These are phyloP conservation scores for Mimachlamys varia DNA, from an alignment of 2,888 invertebrate genomes.

Conservation along the genomic window DNA sequence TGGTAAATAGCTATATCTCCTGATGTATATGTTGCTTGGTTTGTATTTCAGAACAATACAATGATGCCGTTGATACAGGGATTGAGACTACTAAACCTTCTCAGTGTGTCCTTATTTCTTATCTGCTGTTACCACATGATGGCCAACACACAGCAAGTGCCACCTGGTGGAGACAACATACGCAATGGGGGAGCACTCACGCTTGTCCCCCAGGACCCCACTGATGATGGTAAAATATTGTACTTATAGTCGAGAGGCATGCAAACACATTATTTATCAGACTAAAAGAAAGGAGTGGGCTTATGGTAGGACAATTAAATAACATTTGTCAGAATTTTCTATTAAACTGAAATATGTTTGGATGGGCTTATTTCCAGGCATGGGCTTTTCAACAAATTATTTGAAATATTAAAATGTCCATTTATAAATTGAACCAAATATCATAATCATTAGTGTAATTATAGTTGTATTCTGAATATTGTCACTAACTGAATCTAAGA, in stretches of 20 bases:
- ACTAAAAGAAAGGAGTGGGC: too few relatives aligned
- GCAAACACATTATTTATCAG: too few relatives aligned
- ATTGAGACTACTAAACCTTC: slow-evolving; percentile 58
- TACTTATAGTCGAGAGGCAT: background rate
- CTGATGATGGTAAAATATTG: slow-evolving; percentile 54
- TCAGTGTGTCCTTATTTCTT: slow-evolving; percentile 58
- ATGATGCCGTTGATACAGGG: slow-evolving; percentile 56
- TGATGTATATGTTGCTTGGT: background rate
- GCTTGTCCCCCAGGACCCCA: slow-evolving; percentile 58
- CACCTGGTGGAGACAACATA: slow-evolving; percentile 34
- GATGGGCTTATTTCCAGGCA: too few relatives aligned
- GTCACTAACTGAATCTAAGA: too few relatives aligned
- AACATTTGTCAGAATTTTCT: too few relatives aligned
- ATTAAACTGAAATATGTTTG: too few relatives aligned
- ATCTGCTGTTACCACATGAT: slow-evolving; percentile 60
- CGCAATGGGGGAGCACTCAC: slow-evolving; percentile 59
- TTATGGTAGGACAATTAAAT: too few relatives aligned
- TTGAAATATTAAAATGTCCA: too few relatives aligned
- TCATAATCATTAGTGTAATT: too few relatives aligned
- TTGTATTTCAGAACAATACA: background rate
- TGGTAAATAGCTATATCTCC: background rate
- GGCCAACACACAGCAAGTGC: slow-evolving; percentile 56
- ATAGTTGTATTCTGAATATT: too few relatives aligned
- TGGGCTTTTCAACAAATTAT: too few relatives aligned
- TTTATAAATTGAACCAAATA: too few relatives aligned